Percentiles rank a stretch among this genome's conserved stretches.
Conservation (phyloP, 2,797 vertebrate genomes). For the Galago senegalensis region DNA sequence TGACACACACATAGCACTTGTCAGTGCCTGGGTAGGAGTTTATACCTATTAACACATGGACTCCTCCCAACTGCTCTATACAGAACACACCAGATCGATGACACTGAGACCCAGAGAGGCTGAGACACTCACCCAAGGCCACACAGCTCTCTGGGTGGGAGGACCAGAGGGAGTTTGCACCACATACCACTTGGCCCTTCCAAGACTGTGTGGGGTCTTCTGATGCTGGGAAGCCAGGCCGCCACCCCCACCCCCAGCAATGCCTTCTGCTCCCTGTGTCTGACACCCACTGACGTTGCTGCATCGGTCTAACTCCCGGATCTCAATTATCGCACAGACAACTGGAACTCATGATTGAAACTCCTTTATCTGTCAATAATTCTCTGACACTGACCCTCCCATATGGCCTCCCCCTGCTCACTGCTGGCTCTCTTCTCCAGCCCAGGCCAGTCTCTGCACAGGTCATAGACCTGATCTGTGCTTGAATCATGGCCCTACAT, state of each 20-base stretch:
- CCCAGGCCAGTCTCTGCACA: background rate
- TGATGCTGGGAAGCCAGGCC: background rate
- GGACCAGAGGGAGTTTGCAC: background rate
- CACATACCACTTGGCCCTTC: background rate
- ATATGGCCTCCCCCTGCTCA: background rate
- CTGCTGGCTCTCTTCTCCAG: background rate
- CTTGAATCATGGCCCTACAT: background rate
- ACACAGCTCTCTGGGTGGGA: background rate
- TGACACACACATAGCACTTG: fast-evolving
- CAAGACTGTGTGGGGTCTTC: background rate
- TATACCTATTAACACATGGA: fast-evolving
- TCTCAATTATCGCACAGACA: too few species aligned
- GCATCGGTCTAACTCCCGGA: too few species aligned
- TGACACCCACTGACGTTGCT: too few species aligned
- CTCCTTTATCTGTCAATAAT: background rate
- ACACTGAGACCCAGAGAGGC: background rate
- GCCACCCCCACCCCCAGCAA: fast-evolving
- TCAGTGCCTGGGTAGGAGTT: background rate
- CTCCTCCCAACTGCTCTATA: fast-evolving
- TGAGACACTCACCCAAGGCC: background rate
- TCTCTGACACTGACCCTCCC: fast-evolving
- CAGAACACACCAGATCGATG: fast-evolving
- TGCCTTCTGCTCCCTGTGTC: background rate
- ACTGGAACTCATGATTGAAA: fast-evolving
- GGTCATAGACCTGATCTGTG: background rate